Percentiles rank a stretch among this genome's conserved stretches.
Evolutionary conservation across 2,113 vertebrate species (phyloP).

Genomic region (Pomatorhinus ruficollis): DNA sequence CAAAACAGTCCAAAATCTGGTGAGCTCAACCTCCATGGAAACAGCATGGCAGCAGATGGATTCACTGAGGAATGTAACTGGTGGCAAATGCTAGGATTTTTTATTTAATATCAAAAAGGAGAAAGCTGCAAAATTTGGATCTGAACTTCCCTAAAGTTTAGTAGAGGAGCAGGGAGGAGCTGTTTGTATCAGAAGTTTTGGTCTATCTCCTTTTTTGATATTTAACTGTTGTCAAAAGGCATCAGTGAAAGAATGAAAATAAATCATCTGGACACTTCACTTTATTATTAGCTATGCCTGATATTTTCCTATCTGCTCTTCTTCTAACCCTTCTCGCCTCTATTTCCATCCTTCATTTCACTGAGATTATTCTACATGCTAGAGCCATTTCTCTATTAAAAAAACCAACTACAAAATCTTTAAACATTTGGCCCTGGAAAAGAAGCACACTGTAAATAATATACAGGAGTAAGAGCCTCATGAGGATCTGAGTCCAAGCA

Average conservation of each 20-base stretch:
- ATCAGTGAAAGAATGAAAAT: not conserved
- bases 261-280: not conserved
- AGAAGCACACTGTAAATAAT: slow-evolving; percentile 3
- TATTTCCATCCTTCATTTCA: slow-evolving; percentile 27
- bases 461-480: not conserved
- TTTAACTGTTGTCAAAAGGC: not conserved
- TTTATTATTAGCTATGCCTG: slow-evolving; percentile 19
- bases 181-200: not conserved
- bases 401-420: not conserved
- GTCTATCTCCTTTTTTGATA: not conserved
- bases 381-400: not conserved
- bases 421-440: slow-evolving; percentile 18
- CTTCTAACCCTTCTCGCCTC: not conserved
- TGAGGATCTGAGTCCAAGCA: slow-evolving; percentile 5
- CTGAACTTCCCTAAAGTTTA: not conserved
- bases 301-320: slow-evolving; percentile 13
- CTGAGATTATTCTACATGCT: slow-evolving; percentile 5
- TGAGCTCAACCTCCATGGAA: not conserved
- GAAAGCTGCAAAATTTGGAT: not conserved
- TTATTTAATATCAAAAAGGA: not conserved
- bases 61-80: not conserved
- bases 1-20: not conserved
- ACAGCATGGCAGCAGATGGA: not conserved
- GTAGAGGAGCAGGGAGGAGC: not conserved
- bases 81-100: not conserved